Base-by-base conservation (phyloP, 2,888 invertebrate genomes). In the Danaus chrysippus region DNA sequence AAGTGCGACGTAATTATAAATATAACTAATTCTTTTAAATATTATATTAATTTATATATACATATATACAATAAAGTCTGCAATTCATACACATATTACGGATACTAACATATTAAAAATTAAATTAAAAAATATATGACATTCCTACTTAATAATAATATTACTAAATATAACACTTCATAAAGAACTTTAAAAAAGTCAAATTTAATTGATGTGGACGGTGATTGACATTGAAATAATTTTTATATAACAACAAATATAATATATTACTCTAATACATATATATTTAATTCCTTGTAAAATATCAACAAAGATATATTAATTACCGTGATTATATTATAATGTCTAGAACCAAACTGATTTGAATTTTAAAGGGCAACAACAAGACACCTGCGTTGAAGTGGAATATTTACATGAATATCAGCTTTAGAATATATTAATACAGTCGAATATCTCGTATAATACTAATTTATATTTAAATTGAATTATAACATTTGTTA, bases 321-420 rank as follows among this genome's bases (percentile, higher is more conserved):
- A 42, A 54, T 59, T 42, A 19, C 58, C 58, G 42, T 59, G 54
- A 19, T 34, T 34, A 34, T 59, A 59, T 43, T 59, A 59, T 42
- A 10, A 49, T 13, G 13, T 17, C 44, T 15, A 42, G 52, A 52
- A 42, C 52, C 15, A 15, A 53, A 54, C 44, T 54, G 13, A 59
- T 54, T 54, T 59, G 15, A 44, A 59, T 59, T 54, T 59, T 59
- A 59, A 59, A 59, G 59, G 59, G 54, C 59, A 54, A 54, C 42
- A 23, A 13, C 54, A 54, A 42, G 13, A 56, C 42, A 34, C 13
- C 15, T 52, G 42, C 12, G 9, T 17, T n/a, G 42, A 42, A 19
- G 52, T 17, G 17, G 8, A 19, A 49, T 49, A 49, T 17, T 49
- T 17, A 46, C 46, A 15, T 46, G 9, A 10, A 17, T 49, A 17